Percentiles rank a stretch among this genome's conserved stretches.
Evolutionary conservation across 2,888 invertebrate species (phyloP).

Genomic region (Clusia tigrina): DNA sequence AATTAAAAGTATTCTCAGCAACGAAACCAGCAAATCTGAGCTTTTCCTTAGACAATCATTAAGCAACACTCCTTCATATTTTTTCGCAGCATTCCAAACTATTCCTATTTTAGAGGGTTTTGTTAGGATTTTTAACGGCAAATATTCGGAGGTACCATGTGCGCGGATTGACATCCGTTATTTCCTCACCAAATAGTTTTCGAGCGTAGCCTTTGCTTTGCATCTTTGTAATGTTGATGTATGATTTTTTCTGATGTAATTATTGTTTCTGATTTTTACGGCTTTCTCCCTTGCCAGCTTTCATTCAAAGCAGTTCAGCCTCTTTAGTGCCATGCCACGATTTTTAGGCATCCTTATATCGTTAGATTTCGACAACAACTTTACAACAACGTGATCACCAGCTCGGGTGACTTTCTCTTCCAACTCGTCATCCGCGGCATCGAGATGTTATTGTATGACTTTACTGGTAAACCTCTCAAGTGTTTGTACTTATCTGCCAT

Average conservation of each 20-base stretch:
- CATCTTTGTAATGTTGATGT: too few species aligned
- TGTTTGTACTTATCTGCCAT: conserved; percentile 10
- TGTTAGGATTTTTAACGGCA: conserved; percentile 41
- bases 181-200: conserved; percentile 22
- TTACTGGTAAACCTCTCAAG: conserved; percentile 23
- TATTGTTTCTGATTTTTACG: conserved; percentile 15
- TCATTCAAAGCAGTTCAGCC: conserved; percentile 34
- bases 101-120: conserved; percentile 43
- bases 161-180: conserved; percentile 1
- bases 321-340: conserved; percentile 29
- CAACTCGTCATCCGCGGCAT: too few species aligned
- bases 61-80: conserved; percentile 40
- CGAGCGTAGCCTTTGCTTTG: conserved; percentile 30
- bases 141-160: conserved; percentile 46
- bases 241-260: conserved; percentile 19
- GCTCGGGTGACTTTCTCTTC: too few species aligned
- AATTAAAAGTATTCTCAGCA: conserved; percentile 55
- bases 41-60: conserved; percentile 49
- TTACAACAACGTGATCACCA: conserved; percentile 28
- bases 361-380: conserved; percentile 39
- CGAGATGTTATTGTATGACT: conserved; percentile 20
- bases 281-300: conserved; percentile 28
- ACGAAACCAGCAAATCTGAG: conserved; percentile 48
- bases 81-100: conserved; percentile 51
- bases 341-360: conserved; percentile 38